Conservation (phyloP, 2,113 vertebrate genomes). For the Anser brachyrhynchus region DNA sequence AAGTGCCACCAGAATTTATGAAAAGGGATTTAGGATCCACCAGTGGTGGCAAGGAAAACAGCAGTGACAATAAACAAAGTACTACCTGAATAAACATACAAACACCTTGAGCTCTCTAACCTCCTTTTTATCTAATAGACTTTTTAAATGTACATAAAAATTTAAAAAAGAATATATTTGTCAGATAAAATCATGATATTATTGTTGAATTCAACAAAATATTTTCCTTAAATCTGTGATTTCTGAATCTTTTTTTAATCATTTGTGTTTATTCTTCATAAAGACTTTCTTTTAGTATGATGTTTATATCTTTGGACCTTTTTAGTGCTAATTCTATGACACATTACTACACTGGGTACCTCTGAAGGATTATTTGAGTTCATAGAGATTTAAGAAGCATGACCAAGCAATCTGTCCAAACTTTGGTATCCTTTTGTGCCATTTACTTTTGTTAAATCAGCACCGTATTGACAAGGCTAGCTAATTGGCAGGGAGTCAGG, state of each 20-base stretch:
- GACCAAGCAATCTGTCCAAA: slow-evolving; percentile 69
- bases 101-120: slow-evolving; percentile 87
- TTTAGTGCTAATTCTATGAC: slow-evolving; percentile 80
- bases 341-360: slow-evolving; percentile 83
- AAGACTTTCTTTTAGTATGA: slow-evolving; percentile 81
- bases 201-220: slow-evolving; percentile 87
- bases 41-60: slow-evolving; percentile 83
- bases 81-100: slow-evolving; percentile 89
- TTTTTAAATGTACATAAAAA: slow-evolving; percentile 89
- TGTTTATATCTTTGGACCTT: slow-evolving; percentile 83
- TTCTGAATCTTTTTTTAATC: slow-evolving; percentile 84
- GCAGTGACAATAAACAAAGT: slow-evolving; percentile 87
- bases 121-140: slow-evolving; percentile 88
- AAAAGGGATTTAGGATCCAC: slow-evolving; percentile 85
- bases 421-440: slow-evolving; percentile 77
- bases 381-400: slow-evolving; percentile 73
- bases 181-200: slow-evolving; percentile 87
- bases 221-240: slow-evolving; percentile 88
- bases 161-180: slow-evolving; percentile 90
- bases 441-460: slow-evolving; percentile 77
- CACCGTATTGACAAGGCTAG: slow-evolving; percentile 76
- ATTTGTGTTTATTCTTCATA: slow-evolving; percentile 83
- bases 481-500: slow-evolving; percentile 81
- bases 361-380: slow-evolving; percentile 76
- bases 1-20: slow-evolving; percentile 85